Evolutionary conservation across 53 echinoderm and acorn worm species (phyloP), one percentile per base, ranked within the genome.

Genomic region (Luidia sarsii): DNA sequence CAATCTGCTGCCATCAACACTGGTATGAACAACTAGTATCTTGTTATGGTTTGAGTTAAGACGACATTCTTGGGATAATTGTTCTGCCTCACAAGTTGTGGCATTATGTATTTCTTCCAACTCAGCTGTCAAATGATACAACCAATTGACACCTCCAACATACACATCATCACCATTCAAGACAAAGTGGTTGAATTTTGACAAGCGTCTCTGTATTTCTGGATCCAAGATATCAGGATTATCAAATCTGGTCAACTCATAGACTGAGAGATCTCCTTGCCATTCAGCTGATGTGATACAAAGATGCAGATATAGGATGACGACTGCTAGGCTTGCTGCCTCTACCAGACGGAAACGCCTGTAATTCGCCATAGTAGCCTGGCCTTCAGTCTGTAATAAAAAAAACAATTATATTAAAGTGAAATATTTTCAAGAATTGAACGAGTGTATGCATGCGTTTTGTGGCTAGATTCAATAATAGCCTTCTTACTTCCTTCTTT

Each of bases 21-120:
- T n/a, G n/a, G n/a, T n/a, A 50, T 80, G 61, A 14, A 81, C 14
- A 14, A 70, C 70, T 38, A 87, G 56, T 23, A 88, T 52, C 39
- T 73, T 88, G 49, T 88, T 88, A 33, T 81, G 46, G 55, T 88
- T 88, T 30, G 37, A 66, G 33, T 48, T 86, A 2, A 24, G 79
- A 13, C 33, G 36, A 33, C 39, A 51, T 34, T 35, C 32, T 41
- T 7, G 6, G 11, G 52, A 18, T 36, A 11, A 19, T 52, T 36
- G 30, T 16, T 34, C 55, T 19, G 18, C 7, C 66, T 49, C 8
- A 65, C 51, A 77, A 28, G 64, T 79, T 13, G 27, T 57, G 39
- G 33, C 57, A 69, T 68, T 82, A 41, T 82, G 67, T 20, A 75
- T 25, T 48, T 18, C n/a, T 24, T 60, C 19, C 32, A 82, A 69